These are phyloP conservation scores for Zaprionus nigranus DNA, from an alignment of 1,140 invertebrate genomes.

Conservation along the genomic window DNA sequence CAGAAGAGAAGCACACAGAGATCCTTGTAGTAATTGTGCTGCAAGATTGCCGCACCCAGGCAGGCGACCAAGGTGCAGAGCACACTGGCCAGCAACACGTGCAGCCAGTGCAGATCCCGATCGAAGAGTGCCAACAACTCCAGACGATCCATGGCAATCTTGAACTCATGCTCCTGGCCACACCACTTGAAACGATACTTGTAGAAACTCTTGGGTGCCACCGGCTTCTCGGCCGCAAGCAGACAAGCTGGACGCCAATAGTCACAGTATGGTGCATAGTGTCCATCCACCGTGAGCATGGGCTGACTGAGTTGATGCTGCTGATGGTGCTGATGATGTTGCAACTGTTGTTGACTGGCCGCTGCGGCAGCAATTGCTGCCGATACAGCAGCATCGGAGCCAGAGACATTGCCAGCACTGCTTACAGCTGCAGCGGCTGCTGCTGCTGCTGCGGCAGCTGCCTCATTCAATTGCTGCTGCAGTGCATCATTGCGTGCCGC, in stretches of 20 bases:
- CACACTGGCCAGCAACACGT: constrained; percentile 93
- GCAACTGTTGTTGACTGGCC: constrained; percentile 27
- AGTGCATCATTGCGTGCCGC: constrained; percentile 56
- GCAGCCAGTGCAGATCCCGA: constrained; percentile 93
- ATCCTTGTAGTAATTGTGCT: constrained; percentile 95
- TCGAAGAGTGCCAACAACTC: constrained; percentile 96
- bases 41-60: constrained; percentile 93
- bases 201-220: constrained; percentile 91
- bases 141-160: constrained; percentile 95
- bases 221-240: constrained; percentile 80
- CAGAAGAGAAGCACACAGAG: constrained; percentile 97
- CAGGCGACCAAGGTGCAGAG: constrained; percentile 94
- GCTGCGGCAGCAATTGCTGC: constrained; percentile 33
- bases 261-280: constrained; percentile 76
- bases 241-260: constrained; percentile 77
- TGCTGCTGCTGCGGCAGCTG: constrained; percentile 31
- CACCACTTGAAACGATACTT: constrained; percentile 91
- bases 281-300: constrained; percentile 76
- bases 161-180: constrained; percentile 86
- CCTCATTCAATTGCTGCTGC: constrained; percentile 60
- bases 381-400: constrained; percentile 15
- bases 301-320: constrained; percentile 57
- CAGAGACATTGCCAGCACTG: constrained; percentile 21
- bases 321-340: constrained; percentile 32
- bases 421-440: constrained; percentile 16